Evolutionary conservation across 2,113 vertebrate species (phyloP).

Genomic region (Geococcyx californianus): DNA sequence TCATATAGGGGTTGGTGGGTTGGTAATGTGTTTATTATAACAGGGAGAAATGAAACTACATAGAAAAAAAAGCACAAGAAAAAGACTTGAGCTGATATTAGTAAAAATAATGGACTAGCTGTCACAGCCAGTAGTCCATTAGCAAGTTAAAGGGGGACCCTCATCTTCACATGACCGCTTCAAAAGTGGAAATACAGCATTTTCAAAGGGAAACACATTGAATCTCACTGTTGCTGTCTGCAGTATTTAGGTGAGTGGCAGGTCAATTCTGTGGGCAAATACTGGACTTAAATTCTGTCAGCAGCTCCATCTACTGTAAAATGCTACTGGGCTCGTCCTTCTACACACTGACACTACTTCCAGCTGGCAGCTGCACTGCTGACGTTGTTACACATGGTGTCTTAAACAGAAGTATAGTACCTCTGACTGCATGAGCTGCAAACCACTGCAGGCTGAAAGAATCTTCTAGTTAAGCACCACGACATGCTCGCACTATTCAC

Average conservation of each 20-base stretch:
- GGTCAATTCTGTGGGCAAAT: not conserved
- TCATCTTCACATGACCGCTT: not conserved
- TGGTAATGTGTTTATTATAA: not conserved
- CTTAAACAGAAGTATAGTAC: not conserved
- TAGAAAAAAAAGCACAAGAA: not conserved
- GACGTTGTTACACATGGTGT: fast-evolving
- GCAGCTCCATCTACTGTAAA: not conserved
- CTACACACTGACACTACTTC: not conserved
- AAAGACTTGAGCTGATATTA: not conserved
- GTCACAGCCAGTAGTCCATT: not conserved
- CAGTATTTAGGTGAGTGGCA: not conserved
- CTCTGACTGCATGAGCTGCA: not conserved
- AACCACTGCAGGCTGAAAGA: not conserved
- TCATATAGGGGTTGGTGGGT: no score
- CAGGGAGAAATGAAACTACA: not conserved
- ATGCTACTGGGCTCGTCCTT: not conserved
- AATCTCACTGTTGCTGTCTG: not conserved
- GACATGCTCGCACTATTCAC: not conserved
- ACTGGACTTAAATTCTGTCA: not conserved
- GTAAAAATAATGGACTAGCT: not conserved
- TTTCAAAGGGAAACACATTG: not conserved
- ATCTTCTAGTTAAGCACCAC: not conserved
- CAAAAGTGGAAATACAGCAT: not conserved
- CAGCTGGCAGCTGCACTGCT: not conserved
- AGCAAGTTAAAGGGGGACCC: not conserved